These are phyloP conservation scores for Cyclura pinguis DNA, from an alignment of 2,797 vertebrate species.

Conservation along the genomic window DNA sequence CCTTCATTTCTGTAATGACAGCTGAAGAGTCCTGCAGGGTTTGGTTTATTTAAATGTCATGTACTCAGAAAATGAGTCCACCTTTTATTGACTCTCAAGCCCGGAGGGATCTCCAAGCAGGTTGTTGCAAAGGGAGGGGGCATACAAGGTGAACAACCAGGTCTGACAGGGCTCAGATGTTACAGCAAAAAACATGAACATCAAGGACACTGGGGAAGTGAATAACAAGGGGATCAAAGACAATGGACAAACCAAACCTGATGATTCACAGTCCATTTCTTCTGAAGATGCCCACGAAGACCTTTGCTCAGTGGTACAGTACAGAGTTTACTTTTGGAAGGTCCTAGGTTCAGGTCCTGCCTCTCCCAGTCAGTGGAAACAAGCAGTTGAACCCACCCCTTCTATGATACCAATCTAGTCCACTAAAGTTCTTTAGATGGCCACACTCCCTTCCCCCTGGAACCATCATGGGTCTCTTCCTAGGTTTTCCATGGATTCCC, in stretches of 20 bases:
- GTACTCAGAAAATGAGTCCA: slow-evolving; percentile 4
- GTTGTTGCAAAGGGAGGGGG: not conserved
- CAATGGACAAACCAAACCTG: not conserved
- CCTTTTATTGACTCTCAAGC: slow-evolving; percentile 1
- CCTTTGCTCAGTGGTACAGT: not conserved
- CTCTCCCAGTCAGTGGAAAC: not conserved
- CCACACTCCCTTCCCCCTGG: no score
- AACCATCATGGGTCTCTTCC: no score
- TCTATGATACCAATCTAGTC: not conserved
- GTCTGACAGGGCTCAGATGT: not conserved
- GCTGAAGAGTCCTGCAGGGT: slow-evolving; percentile 15
- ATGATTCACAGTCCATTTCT: no score
- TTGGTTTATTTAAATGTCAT: slow-evolving; percentile 1
- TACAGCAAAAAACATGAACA: not conserved
- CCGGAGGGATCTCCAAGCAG: not conserved
- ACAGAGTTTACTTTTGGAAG: not conserved
- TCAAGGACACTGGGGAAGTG: not conserved
- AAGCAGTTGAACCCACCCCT: not conserved
- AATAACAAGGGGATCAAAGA: not conserved
- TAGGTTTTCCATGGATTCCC: not conserved
- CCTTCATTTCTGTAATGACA: not conserved
- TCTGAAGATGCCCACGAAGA: not conserved
- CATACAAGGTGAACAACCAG: not conserved
- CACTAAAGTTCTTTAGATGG: no score
- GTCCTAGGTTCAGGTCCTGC: not conserved